Base-by-base conservation (phyloP, 2,113 vertebrate genomes). In the Sclerurus mexicanus region DNA sequence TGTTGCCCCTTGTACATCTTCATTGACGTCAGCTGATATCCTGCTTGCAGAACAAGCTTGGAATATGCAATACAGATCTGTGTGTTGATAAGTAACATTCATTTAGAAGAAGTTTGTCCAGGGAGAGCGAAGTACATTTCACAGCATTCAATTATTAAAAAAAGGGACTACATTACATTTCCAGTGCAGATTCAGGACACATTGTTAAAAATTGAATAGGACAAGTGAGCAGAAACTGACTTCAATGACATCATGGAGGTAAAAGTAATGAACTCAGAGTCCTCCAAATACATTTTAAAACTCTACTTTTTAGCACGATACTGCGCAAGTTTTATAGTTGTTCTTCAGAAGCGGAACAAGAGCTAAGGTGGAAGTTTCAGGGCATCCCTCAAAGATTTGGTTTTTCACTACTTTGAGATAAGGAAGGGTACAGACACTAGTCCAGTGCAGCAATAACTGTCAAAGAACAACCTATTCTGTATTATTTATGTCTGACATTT, bases 1-100 rank as follows among this genome's bases (percentile, higher is more conserved):
- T 89, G 86, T 73, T 93, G 90, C 73, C 73, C 91, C 80, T 79
- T 96, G 80, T 85, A 78, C 90, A 78, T 87, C 72, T 63, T 84
- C 46, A 60, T 1, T 95, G 90, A 93, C 17, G 58, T 92, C 93
- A 94, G 66, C 53, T 89, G 72, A 15, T 84, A 72, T 64, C 80
- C 79, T 52, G 68, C 79, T 87, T 78, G 69, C 85, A 93, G 72
- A 93, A 42, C 85, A 84, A 92, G 63, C 83, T 78, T 81, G 83
- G 80, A 88, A 55, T 31, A 39, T 64, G 83, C 73, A 58, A 0
- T 11, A 85, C 47, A 88, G 69, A 68, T 60, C 31, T 7, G 2
- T 59, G 44, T 56, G 60, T 68, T 87, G 86, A 56, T 86, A 90
- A 90, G 25, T 37, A 33, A 60, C 19, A 55, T 84, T 93, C 72